Percentiles rank a stretch among this genome's conserved stretches.
phyloP scores from a whole-genome alignment of 2,797 vertebrate species.

The Paramormyrops hopkinsi region DNA sequence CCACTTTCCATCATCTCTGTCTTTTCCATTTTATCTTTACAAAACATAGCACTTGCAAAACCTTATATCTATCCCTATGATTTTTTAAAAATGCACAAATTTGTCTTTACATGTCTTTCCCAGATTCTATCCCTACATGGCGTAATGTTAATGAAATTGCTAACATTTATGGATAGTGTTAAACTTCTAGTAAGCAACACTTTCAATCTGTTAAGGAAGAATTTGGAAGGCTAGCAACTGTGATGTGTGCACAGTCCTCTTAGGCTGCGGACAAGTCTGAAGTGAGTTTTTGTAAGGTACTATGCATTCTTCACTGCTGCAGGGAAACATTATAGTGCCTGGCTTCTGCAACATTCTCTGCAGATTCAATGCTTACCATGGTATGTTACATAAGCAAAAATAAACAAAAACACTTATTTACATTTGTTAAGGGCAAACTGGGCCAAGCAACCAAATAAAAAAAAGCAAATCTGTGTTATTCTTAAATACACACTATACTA shows the following conservation, averaged over 20 bases:
- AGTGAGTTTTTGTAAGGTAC: not conserved
- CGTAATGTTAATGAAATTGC: not conserved
- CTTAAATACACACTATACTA: not conserved
- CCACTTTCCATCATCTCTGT: not conserved
- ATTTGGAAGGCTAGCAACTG: not conserved
- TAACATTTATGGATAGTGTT: not conserved
- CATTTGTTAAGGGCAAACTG: not conserved
- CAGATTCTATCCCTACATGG: not conserved
- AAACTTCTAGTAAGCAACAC: not conserved
- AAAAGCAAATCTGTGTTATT: not conserved
- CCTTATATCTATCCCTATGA: not conserved
- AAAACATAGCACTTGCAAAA: not conserved
- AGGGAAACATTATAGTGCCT: not conserved
- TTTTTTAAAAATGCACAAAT: not conserved
- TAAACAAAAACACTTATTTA: conserved; percentile 12
- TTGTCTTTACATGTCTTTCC: not conserved
- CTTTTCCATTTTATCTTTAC: not conserved
- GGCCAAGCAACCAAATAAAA: not conserved
- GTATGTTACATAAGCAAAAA: not conserved
- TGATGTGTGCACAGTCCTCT: not conserved
- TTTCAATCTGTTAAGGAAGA: not conserved
- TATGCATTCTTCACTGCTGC: not conserved
- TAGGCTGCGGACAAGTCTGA: not conserved
- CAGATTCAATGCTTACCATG: not conserved
- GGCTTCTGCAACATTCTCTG: not conserved